phyloP scores from a whole-genome alignment of 2,797 vertebrate genomes.

The Toxotes lorentzi region DNA sequence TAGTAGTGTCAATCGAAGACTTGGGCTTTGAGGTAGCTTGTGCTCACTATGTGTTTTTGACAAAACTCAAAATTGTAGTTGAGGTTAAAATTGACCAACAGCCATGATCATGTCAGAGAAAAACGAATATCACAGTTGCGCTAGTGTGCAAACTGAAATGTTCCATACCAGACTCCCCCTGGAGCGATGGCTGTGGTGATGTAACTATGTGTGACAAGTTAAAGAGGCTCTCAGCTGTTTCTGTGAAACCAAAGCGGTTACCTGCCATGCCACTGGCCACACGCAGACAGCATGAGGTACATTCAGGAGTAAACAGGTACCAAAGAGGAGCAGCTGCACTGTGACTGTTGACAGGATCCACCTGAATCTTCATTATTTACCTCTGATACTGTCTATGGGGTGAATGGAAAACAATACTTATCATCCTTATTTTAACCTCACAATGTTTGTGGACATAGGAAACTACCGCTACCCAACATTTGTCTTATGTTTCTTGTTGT shows the following conservation, averaged over 20 bases:
- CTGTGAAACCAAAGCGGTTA: not conserved
- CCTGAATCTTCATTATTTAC: not conserved
- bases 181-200: not conserved
- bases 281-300: not conserved
- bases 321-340: not conserved
- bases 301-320: not conserved
- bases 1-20: too few relatives aligned
- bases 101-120: too few relatives aligned
- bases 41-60: conserved; percentile 3
- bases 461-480: conserved; percentile 58
- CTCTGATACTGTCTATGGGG: not conserved
- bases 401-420: conserved; percentile 62
- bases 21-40: not conserved
- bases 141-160: not conserved
- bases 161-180: not conserved
- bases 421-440: conserved; percentile 63
- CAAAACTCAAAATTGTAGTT: not conserved
- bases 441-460: conserved; percentile 64
- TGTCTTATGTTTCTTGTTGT: conserved; percentile 56
- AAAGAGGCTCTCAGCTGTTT: conserved; percentile 20
- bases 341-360: not conserved
- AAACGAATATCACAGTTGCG: not conserved
- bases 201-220: conserved; percentile 11
- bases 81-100: not conserved
- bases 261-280: not conserved